phyloP scores from a whole-genome alignment of 2,113 vertebrate genomes.

The Cinclus mexicanus region DNA sequence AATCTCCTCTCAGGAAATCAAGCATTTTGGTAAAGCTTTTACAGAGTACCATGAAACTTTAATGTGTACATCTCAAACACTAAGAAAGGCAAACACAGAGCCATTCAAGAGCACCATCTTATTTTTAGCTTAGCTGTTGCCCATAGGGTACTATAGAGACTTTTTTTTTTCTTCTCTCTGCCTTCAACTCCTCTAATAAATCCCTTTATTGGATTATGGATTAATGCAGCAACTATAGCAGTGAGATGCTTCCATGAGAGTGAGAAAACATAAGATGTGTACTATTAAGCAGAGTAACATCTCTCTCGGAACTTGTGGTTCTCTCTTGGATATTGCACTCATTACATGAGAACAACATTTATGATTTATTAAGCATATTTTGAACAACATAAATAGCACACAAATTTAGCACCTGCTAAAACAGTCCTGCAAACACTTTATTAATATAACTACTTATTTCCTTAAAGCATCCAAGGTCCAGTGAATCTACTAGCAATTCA shows the following conservation, averaged over 20 bases:
- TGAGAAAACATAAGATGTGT: neutral
- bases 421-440: neutral
- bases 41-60: neutral
- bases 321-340: neutral
- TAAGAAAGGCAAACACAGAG: neutral
- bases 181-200: conserved; percentile 31
- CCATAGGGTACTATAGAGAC: neutral
- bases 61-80: neutral
- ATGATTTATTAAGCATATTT: neutral
- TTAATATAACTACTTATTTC: neutral
- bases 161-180: neutral
- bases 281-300: neutral
- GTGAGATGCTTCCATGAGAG: conserved; percentile 22
- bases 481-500: neutral
- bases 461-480: neutral
- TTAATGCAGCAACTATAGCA: conserved; percentile 51
- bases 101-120: neutral
- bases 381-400: neutral
- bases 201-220: conserved; percentile 61
- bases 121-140: neutral
- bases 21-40: neutral
- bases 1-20: neutral
- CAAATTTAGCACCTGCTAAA: neutral
- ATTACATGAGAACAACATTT: neutral
- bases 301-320: neutral